Conservation (phyloP, 64 coral and sea anemone species). For the Trachythela sp. region DNA sequence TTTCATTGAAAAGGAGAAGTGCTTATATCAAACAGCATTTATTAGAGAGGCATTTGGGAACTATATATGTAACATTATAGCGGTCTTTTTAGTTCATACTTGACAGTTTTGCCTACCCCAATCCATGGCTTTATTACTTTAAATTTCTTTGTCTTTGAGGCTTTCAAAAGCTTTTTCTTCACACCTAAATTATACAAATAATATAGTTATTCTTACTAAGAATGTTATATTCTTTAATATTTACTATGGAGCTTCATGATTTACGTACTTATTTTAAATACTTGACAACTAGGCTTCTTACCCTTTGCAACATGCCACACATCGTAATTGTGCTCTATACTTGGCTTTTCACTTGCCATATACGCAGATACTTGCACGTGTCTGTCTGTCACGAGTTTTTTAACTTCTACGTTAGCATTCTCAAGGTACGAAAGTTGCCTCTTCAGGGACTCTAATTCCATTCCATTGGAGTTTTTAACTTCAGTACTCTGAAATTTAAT, state of each 20-base stretch:
- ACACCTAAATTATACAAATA: not conserved
- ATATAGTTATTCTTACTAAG: too few relatives aligned
- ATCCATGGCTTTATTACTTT: not conserved
- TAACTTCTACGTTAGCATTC: not conserved
- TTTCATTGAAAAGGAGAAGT: too few relatives aligned
- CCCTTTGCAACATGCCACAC: slow-evolving; percentile 8
- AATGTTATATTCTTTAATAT: not conserved
- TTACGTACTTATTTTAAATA: not conserved
- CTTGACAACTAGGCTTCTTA: not conserved
- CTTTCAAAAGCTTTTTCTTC: slow-evolving; percentile 14
- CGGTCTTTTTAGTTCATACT: too few relatives aligned
- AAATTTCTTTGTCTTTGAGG: not conserved
- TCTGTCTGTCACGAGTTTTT: slow-evolving; percentile 1
- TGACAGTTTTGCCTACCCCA: not conserved
- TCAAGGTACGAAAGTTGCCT: slow-evolving; percentile 4
- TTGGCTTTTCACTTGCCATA: not conserved
- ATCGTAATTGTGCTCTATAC: slow-evolving; percentile 1
- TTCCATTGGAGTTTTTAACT: not conserved
- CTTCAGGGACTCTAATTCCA: slow-evolving; percentile 4
- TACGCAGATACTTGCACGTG: not conserved
- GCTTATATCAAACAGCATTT: too few relatives aligned
- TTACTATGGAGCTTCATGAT: too few relatives aligned
- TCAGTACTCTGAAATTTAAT: not conserved
- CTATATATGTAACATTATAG: too few relatives aligned
- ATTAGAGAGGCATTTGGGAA: too few relatives aligned